Evolutionary conservation across 2,113 vertebrate genomes (phyloP), one percentile per base, ranked within the genome.

Genomic region (Siniperca knerii): DNA sequence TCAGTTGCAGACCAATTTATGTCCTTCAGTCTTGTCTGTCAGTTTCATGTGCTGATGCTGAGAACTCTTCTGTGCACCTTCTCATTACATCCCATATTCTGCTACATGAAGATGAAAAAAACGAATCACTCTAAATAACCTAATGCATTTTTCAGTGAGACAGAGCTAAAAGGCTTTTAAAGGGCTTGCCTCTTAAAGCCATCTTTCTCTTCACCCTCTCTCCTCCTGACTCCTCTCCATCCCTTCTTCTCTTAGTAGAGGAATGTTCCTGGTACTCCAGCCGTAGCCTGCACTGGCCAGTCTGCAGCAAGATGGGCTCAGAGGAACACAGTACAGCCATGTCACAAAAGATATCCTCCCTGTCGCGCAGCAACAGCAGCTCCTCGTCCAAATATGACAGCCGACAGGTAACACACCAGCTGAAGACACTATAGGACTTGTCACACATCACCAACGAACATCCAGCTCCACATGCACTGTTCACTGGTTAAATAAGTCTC

Each of bases 381-480:
- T 97, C 97, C 86, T 99, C 98, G 13, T 99, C 98, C 75, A 99
- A 98, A 94, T 97, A 97, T 44, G 98, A 97, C 92, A 97, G 97
- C 92, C 96, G 97, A 84, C 98, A 99, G 98, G 98, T 99, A 96
- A 93, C 44, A 52, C 78, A 69, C 35, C 44, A 64, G 35, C 25
- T 4, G n/a, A 13, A 25, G 18, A 80, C 61, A 65, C 66, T 48
- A 10, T n/a, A 33, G 25, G n/a, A 21, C 23, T 23, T 23, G 23
- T 29, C 8, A 2, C 76, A 68, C 23, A 7, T 77, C 70, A 50
- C 29, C 10, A 10, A 50, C 12, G 0, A 42, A 15, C 16, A 33
- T 60, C 8, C 15, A 0, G 58, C 15, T 54, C 20, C 33, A 23
- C 40, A 20, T 52, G 44, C 23, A 29, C 13, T 57, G 12, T 65